These are phyloP conservation scores for Poeciliopsis paucimaculata DNA, from an alignment of 2,797 vertebrate species.

Conservation along the genomic window DNA sequence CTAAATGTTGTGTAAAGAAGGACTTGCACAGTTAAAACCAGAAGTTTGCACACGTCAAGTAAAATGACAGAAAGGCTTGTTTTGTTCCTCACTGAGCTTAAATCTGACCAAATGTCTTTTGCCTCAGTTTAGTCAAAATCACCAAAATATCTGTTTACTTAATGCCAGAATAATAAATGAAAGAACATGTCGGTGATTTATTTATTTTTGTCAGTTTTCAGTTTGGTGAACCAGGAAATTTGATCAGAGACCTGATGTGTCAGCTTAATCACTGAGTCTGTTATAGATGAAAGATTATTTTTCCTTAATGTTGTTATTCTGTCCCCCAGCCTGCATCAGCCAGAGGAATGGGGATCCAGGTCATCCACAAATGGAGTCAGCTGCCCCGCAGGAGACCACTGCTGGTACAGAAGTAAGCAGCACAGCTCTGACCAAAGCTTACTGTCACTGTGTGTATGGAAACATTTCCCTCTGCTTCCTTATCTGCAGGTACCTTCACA, in stretches of 20 bases:
- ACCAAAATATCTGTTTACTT: too few species aligned
- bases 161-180: too few species aligned
- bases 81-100: too few species aligned
- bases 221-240: not conserved
- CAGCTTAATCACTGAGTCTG: not conserved
- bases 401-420: conserved; percentile 86
- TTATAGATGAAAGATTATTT: not conserved
- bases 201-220: not conserved
- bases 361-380: conserved; percentile 98
- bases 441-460: not conserved
- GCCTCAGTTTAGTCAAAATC: too few species aligned
- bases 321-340: conserved; percentile 90
- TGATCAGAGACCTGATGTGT: not conserved
- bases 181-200: too few species aligned
- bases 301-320: not conserved
- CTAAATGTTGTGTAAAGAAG: not conserved
- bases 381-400: conserved; percentile 94
- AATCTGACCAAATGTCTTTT: too few species aligned
- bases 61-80: not conserved
- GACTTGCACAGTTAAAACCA: not conserved
- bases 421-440: not conserved
- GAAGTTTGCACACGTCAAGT: not conserved
- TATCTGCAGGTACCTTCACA: conserved; percentile 89
- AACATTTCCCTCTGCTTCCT: not conserved
- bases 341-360: conserved; percentile 95